Evolutionary conservation across 2,888 invertebrate genomes (phyloP), one percentile per base, ranked within the genome.

Genomic region (Eupeodes luniger): DNA sequence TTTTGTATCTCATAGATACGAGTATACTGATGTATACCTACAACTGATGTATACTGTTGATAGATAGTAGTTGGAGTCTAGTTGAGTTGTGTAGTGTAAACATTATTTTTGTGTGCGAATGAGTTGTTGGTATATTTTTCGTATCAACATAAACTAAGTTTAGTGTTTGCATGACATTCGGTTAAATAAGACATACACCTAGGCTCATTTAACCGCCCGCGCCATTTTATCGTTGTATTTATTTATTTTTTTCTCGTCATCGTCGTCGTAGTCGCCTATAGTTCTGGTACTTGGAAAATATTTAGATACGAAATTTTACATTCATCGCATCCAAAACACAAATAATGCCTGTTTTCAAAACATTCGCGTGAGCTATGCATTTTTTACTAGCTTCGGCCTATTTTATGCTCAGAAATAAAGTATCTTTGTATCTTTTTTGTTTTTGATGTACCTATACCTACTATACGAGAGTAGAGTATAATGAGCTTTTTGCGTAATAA

Each of bases 81-180:
- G 90, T 80, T 78, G 66, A 85, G 81, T 81, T 74, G 64, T 1
- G 59, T 76, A 70, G 72, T 72, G 72, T 59, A 72, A 72, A 86
- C 83, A 66, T 89, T 76, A 83, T 84, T 61, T 76, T 85, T 78
- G 59, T 85, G 82, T 78, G 86, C 79, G 77, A 83, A 86, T 76
- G 76, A 75, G 80, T 80, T 72, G 81, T 79, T 72, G 79, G 79
- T 89, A 76, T 85, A 75, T 85, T 83, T 57, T 72, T 86, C 86
- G 86, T 89, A 89, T 87, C 87, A 89, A 89, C 87, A 90, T 89
- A 89, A 84, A 87, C 78, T 75, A 51, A 78, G 90, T 91, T 91
- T 90, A 91, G 91, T 91, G 90, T 90, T 91, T 91, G 91, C 91
- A 91, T 91, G 91, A 91, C 91, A 91, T 91, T 91, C 91, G 91